A percentile compares a stretch with the other conserved stretches of the same genome.
Evolutionary conservation across 2,888 invertebrate species (phyloP).

Genomic region (Homarus gammarus): DNA sequence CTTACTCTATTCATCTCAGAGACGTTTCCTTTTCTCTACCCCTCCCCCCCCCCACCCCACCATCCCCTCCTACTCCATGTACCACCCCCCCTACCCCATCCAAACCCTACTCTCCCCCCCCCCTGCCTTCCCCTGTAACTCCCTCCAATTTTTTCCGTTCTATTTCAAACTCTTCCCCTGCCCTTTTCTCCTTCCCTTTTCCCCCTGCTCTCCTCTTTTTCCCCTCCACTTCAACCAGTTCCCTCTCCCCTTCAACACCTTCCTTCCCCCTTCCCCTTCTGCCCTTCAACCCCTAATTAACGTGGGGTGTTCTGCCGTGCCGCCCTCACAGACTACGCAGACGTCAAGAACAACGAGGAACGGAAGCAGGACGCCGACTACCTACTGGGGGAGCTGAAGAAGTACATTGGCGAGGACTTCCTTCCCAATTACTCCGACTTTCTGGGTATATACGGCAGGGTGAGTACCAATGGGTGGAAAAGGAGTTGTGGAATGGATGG

Average conservation of each 20-base stretch:
- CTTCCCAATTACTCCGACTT: constrained; percentile 67
- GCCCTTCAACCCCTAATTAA: not conserved
- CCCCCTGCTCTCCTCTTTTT: not conserved
- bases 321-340: constrained; percentile 67
- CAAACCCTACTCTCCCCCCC: no score
- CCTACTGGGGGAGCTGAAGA: constrained; percentile 46
- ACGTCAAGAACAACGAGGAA: constrained; percentile 52
- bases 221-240: not conserved
- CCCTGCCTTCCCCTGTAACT: no score
- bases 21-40: no score
- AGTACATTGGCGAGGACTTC: constrained; percentile 50
- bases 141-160: no score
- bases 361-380: constrained; percentile 37
- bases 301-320: not conserved
- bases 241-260: not conserved
- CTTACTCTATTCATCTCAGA: not conserved
- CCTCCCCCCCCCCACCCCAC: no score
- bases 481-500: no score
- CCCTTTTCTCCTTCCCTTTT: not conserved
- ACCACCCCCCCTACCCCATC: no score
- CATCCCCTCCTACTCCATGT: not conserved
- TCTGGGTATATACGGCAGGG: constrained; percentile 72
- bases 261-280: not conserved
- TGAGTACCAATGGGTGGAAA: constrained; percentile 30
- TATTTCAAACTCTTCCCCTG: no score